Evolutionary conservation across 2,797 vertebrate genomes (phyloP).

Genomic region (Pseudomugil tenellus): DNA sequence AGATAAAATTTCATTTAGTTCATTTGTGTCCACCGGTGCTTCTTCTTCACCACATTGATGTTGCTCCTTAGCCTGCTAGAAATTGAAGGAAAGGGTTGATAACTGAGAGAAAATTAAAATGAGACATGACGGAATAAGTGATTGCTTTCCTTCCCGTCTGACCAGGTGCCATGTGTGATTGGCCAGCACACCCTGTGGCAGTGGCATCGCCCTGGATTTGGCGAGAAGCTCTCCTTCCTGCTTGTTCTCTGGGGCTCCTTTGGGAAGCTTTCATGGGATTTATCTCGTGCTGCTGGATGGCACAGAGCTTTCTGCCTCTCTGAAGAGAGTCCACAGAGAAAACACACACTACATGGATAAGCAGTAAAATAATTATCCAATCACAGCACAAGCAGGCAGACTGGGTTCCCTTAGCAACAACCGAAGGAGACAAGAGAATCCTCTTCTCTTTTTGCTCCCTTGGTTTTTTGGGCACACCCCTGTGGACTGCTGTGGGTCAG

Average conservation of each 20-base stretch:
- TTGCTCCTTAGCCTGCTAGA: slow-evolving; percentile 36
- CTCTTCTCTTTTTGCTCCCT: slow-evolving; percentile 68
- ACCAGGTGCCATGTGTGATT: slow-evolving; percentile 83
- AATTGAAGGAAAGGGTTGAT: slow-evolving; percentile 14
- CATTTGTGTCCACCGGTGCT: slow-evolving; percentile 39
- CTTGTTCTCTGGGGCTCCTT: slow-evolving; percentile 62
- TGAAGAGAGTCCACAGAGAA: slow-evolving; percentile 71
- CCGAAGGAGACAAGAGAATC: slow-evolving; percentile 77
- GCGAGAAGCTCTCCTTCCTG: slow-evolving; percentile 59
- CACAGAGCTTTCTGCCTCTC: slow-evolving; percentile 63
- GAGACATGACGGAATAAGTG: slow-evolving; percentile 64
- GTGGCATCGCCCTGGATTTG: slow-evolving; percentile 74
- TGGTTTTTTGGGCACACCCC: slow-evolving; percentile 74
- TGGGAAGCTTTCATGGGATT: slow-evolving; percentile 78
- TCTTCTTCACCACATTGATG: slow-evolving; percentile 29
- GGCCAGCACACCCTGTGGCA: slow-evolving; percentile 68
- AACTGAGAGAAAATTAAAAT: slow-evolving; percentile 2
- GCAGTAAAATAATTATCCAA: slow-evolving; percentile 83
- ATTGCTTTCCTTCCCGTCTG: slow-evolving; percentile 74
- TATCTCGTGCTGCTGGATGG: slow-evolving; percentile 76
- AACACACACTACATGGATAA: slow-evolving; percentile 74
- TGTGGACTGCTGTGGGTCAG: slow-evolving; percentile 73
- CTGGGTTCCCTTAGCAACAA: slow-evolving; percentile 83
- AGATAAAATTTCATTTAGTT: slow-evolving; percentile 56
- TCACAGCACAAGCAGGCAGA: slow-evolving; percentile 79